Conservation (phyloP, 2,797 vertebrate genomes). For the Enteromius treurensis region DNA sequence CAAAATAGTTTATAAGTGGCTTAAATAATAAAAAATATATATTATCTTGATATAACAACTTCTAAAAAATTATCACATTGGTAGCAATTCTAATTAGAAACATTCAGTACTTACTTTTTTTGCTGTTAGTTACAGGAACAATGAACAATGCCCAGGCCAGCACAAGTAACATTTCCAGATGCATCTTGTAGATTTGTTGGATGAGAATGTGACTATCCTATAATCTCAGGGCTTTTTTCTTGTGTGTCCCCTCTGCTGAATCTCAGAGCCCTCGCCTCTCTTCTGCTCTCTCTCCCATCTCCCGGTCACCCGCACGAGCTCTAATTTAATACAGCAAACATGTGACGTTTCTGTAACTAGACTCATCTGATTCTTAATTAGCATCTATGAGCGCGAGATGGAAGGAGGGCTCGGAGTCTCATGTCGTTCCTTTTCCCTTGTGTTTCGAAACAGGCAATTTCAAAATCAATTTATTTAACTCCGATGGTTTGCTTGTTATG, state of each 20-base stretch:
- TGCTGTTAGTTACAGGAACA: constrained; percentile 65
- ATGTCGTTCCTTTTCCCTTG: background rate
- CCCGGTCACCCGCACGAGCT: constrained; percentile 45
- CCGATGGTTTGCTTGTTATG: background rate
- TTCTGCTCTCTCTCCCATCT: constrained; percentile 42
- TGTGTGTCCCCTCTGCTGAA: background rate
- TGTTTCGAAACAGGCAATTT: constrained; percentile 1
- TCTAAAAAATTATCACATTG: background rate
- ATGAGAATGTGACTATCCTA: background rate
- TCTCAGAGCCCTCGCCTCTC: constrained; percentile 19
- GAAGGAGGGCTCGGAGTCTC: background rate
- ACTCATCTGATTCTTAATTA: constrained; percentile 82
- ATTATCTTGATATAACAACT: background rate
- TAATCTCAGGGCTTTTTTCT: background rate
- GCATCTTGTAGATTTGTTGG: constrained; percentile 71
- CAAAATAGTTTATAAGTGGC: background rate
- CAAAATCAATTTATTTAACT: background rate
- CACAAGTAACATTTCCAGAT: constrained; percentile 35
- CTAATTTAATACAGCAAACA: constrained; percentile 78
- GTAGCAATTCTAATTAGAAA: background rate
- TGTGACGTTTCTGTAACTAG: constrained; percentile 89
- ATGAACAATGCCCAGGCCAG: constrained; percentile 67
- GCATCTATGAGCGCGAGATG: constrained; percentile 29
- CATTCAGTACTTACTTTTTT: constrained; percentile 81
- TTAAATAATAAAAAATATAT: background rate